Percentiles rank a stretch among this genome's conserved stretches.
Conservation (phyloP, 2,797 vertebrate genomes). For the Florisuga fusca region DNA sequence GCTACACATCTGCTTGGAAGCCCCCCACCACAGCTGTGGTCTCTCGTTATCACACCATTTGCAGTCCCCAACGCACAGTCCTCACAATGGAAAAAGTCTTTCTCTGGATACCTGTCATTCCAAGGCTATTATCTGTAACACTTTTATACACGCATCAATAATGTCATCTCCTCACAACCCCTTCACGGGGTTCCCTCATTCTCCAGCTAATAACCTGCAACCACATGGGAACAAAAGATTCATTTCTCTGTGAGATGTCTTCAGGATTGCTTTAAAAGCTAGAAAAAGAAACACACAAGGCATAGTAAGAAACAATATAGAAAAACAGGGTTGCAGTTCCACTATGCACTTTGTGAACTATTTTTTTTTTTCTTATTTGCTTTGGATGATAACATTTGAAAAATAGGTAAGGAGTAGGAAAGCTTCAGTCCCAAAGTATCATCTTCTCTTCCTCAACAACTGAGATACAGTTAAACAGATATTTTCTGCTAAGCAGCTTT, state of each 20-base stretch:
- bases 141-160: not conserved
- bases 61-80: not conserved
- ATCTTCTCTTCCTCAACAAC: not conserved
- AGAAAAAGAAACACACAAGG: not conserved
- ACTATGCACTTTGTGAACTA: not conserved
- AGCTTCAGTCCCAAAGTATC: not conserved
- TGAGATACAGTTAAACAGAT: not conserved
- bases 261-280: not conserved
- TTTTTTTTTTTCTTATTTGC: not conserved
- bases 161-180: not conserved
- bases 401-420: not conserved
- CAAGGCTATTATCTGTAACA: not conserved
- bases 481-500: not conserved
- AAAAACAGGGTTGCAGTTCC: not conserved
- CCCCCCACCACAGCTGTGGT: not conserved
- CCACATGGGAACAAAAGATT: not conserved
- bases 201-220: not conserved
- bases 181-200: not conserved
- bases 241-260: not conserved
- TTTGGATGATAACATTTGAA: not conserved
- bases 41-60: not conserved
- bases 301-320: not conserved
- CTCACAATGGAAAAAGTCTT: not conserved
- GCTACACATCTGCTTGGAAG: not conserved
- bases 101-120: not conserved